Evolutionary conservation across 2,888 invertebrate genomes (phyloP).

Genomic region (Ophion slaviceki): DNA sequence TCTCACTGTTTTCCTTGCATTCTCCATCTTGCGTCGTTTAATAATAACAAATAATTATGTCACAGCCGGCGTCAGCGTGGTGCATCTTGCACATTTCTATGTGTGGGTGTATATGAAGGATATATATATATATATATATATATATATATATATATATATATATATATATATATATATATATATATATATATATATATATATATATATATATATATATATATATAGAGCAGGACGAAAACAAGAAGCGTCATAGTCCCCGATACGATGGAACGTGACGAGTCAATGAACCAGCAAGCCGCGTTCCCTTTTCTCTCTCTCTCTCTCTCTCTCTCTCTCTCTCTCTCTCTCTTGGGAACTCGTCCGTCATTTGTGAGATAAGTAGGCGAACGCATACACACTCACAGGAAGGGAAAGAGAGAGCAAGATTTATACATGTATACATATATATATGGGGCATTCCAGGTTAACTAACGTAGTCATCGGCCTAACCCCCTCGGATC

Average conservation of each 20-base stretch:
- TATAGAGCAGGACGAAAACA: constrained; percentile 59
- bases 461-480: too few species aligned
- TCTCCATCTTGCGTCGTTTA: constrained; percentile 62
- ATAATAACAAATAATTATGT: constrained; percentile 78
- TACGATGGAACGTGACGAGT: constrained; percentile 70
- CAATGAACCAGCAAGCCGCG: constrained; percentile 69
- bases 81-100: constrained; percentile 35
- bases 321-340: constrained; percentile 27
- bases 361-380: constrained; percentile 64
- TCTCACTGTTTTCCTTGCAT: constrained; percentile 11
- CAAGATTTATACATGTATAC: too few species aligned
- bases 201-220: constrained; percentile 16
- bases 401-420: constrained; percentile 16
- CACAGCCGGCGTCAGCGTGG: constrained; percentile 68
- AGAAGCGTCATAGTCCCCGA: constrained; percentile 66
- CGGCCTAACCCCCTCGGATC: too few species aligned
- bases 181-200: constrained; percentile 44
- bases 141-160: too few species aligned
- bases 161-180: constrained; percentile 32
- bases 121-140: too few species aligned
- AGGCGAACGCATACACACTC: constrained; percentile 48
- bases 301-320: constrained; percentile 37
- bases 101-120: too few species aligned
- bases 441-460: too few species aligned
- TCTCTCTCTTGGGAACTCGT: constrained; percentile 20